Base-by-base conservation (phyloP, 2,888 invertebrate genomes). In the Endotricha flammealis region DNA sequence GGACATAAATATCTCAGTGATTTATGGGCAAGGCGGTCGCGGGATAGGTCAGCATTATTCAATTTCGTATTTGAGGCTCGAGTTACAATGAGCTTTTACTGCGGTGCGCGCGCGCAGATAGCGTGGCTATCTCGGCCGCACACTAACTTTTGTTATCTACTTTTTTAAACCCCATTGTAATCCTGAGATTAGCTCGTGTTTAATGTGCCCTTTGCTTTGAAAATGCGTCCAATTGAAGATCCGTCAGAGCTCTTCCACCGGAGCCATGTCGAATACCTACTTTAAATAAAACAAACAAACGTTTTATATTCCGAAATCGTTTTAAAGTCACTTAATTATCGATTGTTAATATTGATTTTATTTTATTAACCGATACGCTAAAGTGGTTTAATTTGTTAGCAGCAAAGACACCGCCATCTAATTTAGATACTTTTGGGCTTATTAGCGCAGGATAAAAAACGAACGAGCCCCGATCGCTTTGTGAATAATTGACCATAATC, bases 31-130 rank as follows among this genome's bases (percentile, higher is more conserved):
- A 77, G 75, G 80, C 78, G 85, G 86, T 81, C 83, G 83, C 82
- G 78, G 85, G 85, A 86, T 86, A 86, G 86, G 86, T 86, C 85
- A 85, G 85, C 82, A 85, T 86, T 85, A 85, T 86, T 85, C 85
- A 85, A 85, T 85, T 86, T 85, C 82, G 82, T 85, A 83, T 86
- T 86, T 82, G 82, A 85, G 73, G 71, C 76, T 85, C 81, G 71
- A 65, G 76, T 85, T 83, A 85, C 86, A 83, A 83, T 82, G 80
- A 85, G 83, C 77, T 83, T 81, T 85, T 80, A 85, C 80, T 72
- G 74, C 68, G 65, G 67, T 58, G 73, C 72, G 76, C 68, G 67
- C 68, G 65, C 73, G 75, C 76, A 81, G 80, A 80, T 80, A 81
- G 72, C 64, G 62, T 57, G 57, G 55, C 72, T 65, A 69, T 66